Evolutionary conservation across 2,797 vertebrate species (phyloP).

Genomic region (Takifugu rubripes): DNA sequence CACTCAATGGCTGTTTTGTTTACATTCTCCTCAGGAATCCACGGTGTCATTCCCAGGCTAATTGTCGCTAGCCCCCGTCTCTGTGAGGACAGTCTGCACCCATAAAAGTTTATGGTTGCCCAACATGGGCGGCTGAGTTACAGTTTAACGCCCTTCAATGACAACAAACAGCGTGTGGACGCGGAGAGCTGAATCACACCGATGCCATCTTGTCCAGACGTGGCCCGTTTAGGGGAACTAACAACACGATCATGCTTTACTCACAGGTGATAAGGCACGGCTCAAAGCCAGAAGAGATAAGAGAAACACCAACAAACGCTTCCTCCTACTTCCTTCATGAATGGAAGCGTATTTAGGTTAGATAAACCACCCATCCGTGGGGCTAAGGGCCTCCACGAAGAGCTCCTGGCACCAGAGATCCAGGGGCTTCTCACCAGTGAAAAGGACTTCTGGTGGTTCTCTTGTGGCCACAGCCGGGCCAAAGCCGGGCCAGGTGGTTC

Average conservation of each 20-base stretch:
- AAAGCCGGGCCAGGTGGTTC: slow-evolving; percentile 20
- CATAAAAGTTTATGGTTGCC: background rate
- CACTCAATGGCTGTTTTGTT: slow-evolving; percentile 45
- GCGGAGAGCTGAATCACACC: no score
- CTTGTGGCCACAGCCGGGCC: no score
- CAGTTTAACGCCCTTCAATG: no score
- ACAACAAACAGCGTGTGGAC: background rate
- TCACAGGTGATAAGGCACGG: background rate
- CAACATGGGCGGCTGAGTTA: no score
- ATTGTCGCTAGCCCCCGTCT: slow-evolving; percentile 11
- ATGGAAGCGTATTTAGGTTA: no score
- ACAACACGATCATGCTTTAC: background rate
- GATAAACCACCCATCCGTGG: no score
- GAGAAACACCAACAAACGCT: no score
- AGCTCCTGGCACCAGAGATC: no score
- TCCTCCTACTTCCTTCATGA: no score
- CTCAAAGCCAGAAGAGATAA: background rate
- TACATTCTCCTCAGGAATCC: slow-evolving; percentile 38
- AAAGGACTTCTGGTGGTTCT: no score
- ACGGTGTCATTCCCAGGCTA: slow-evolving; percentile 17
- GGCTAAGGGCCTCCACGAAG: no score
- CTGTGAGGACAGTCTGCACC: background rate
- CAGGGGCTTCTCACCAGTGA: no score
- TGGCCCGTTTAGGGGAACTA: slow-evolving; percentile 1
- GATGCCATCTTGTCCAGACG: slow-evolving; percentile 4